Evolutionary conservation across 2,797 vertebrate species (phyloP).

Genomic region (Megaceryle alcyon): DNA sequence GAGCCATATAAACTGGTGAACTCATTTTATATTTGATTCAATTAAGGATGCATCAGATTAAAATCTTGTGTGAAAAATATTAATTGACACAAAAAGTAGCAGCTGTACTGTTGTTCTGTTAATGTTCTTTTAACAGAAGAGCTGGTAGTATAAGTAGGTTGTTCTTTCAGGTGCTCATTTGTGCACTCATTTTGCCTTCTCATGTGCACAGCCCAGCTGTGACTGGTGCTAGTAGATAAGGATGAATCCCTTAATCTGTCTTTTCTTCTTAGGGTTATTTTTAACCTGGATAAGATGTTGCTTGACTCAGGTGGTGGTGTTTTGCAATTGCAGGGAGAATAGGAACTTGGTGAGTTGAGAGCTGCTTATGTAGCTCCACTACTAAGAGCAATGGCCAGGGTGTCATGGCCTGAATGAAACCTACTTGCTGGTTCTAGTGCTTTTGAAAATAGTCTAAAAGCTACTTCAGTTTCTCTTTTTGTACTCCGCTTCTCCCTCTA

Average conservation of each 20-base stretch:
- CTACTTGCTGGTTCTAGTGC: background rate
- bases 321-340: background rate
- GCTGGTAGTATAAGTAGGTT: background rate
- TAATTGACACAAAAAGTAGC: background rate
- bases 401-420: background rate
- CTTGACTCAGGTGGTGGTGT: background rate
- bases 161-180: background rate
- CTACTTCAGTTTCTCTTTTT: background rate
- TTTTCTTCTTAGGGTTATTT: conserved; percentile 52
- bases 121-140: background rate
- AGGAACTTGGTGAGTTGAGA: background rate
- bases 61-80: background rate
- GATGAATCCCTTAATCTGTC: no score
- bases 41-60: background rate
- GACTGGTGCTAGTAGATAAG: background rate
- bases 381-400: background rate
- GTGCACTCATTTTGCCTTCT: background rate
- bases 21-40: background rate
- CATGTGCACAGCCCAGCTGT: background rate
- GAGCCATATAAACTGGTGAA: background rate
- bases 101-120: background rate
- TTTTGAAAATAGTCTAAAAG: background rate
- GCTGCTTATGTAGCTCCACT: background rate
- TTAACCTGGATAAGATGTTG: background rate
- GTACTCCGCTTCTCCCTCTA: background rate